Percentiles rank a stretch among this genome's conserved stretches.
Evolutionary conservation across 2,797 vertebrate species (phyloP).

Genomic region (Sciaenops ocellatus): DNA sequence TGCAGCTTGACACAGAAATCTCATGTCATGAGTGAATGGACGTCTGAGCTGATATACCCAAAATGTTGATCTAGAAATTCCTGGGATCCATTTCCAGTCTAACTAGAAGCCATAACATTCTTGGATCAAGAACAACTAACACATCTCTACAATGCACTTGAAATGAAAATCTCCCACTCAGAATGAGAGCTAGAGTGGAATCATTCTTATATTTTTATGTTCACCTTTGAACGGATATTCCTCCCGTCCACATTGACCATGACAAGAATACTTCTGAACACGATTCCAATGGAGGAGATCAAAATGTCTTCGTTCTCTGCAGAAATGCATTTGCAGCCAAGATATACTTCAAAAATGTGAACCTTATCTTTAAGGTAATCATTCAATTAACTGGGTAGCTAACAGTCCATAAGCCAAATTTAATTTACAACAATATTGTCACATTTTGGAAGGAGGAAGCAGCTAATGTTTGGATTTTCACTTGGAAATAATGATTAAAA

Average conservation of each 20-base stretch:
- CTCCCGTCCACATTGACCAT: no score
- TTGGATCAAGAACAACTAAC: neutral
- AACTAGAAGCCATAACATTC: neutral
- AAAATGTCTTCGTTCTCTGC: neutral
- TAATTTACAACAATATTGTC: neutral
- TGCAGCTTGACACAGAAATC: neutral
- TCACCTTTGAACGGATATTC: neutral
- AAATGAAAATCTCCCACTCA: no score
- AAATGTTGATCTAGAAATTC: neutral
- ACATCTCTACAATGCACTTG: neutral
- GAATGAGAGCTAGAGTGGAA: neutral
- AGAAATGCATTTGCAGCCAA: neutral
- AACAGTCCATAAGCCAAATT: neutral
- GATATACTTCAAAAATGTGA: neutral
- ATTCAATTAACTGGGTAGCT: neutral
- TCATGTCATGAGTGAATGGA: neutral
- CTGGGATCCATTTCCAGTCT: neutral
- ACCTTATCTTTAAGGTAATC: neutral
- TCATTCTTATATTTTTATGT: neutral
- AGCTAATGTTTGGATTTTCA: neutral
- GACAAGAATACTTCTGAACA: no score
- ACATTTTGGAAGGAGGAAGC: neutral
- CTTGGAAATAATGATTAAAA: neutral
- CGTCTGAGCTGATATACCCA: neutral
- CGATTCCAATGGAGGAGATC: neutral